Evolutionary conservation across 1,140 invertebrate species (phyloP), one percentile per base, ranked within the genome.

Genomic region (Drosophila elegans): DNA sequence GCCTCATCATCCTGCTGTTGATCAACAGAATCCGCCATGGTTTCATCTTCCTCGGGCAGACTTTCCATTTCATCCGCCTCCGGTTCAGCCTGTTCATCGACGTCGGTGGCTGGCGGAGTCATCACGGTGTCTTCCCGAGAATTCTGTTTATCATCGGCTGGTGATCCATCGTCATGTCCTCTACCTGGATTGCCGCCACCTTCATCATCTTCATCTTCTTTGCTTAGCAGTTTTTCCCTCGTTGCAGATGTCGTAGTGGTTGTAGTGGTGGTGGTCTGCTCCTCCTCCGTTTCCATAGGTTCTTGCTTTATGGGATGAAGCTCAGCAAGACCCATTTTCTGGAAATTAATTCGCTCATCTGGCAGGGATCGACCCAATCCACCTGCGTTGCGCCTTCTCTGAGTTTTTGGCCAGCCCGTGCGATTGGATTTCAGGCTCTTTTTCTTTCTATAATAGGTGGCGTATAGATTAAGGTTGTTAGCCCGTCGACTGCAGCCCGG

Each of bases 371-470:
- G 32, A 53, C 27, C 48, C 3, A 39, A 34, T 11, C 67, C 60
- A 0, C 71, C 64, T 5, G 52, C 41, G 13, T 59, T 74, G 12
- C 83, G 80, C 39, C 83, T 74, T 13, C 83, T 56, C 53, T 93
- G 93, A 44, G 93, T 94, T n/a, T 94, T 94, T 0, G 95, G 95
- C 95, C 95, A 95, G 9, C 95, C 95, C 0, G 95, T 95, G 32
- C 94, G 93, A 82, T 95, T 95, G 3, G 78, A 80, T 66, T 91
- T 91, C 0, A 81, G 72, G 44, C 72, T 90, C 61, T 92, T 92
- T 7, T 85, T 75, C 53, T 91, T 91, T 3, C 88, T 76, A 44
- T 91, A 90, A 60, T 80, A 91, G 13, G 63, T 80, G 25, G 63
- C 83, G 51, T 83, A 91, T 4, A 89, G 27, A 21, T 73, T 80